Evolutionary conservation across 2,888 invertebrate genomes (phyloP), one percentile per base, ranked within the genome.

Genomic region (Cephus nigrinus): DNA sequence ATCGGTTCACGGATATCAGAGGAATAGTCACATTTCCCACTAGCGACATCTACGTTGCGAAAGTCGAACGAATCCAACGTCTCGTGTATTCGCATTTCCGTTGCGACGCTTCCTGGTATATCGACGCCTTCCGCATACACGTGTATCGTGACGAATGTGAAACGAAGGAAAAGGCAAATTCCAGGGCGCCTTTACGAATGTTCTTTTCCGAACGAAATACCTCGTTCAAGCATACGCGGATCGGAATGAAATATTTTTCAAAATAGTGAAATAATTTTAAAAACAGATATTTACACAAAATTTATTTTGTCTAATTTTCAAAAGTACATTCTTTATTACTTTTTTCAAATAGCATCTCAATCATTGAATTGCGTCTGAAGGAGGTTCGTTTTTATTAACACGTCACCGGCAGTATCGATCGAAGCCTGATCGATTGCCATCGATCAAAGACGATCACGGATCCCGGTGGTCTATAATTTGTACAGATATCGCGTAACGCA

Each of bases 301-400:
- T 23, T 9, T 23, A 55, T 2, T 55, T 55, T 55, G 9, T 9
- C 0, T 55, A 55, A 15, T 55, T 23, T 23, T 23, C 1, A 55
- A 55, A 55, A 1, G 23, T 23, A 1, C 23, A 15, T 55, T 23
- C 9, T 15, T 23, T 9, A 55, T 55, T 55, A 9, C 2, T 3
- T 23, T 40, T 9, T 55, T 55, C 23, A 23, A 55, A 23, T 9
- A 23, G n/a, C 23, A 23, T 40, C 4, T 23, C 2, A 23, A 9
- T 23, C 0, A 2, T 23, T 9, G 2, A 55, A 23, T 55, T 23
- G 0, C 23, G 2, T 23, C 55, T 0, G 0, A 55, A 23, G 1
- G 55, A 9, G 2, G 2, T 23, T 55, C 23, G 2, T 55, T 55
- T 55, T 55, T 23, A 55, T 23, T 9, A 5, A 55, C 9, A 1